A percentile compares a stretch with the other conserved stretches of the same genome.
Conservation (phyloP, 1,140 invertebrate species). For the Trissolcus basalis region DNA sequence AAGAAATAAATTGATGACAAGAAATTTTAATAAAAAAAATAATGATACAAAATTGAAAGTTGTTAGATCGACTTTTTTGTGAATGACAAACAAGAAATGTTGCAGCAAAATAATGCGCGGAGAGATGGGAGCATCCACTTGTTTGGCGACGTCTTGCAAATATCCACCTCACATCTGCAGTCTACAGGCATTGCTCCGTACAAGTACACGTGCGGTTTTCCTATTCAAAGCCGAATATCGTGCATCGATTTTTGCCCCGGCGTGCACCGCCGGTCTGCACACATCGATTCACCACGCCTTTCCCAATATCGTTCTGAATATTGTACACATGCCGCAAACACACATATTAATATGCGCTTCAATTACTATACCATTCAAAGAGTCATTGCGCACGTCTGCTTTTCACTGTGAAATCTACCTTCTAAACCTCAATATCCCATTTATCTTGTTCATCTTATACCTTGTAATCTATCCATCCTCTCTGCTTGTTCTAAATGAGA, state of each 20-base stretch:
- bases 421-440: conserved; percentile 3
- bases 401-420: background rate
- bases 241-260: conserved; percentile 19
- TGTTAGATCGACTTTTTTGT: too few species aligned
- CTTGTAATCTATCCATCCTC: background rate
- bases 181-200: conserved; percentile 12
- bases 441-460: conserved; percentile 4
- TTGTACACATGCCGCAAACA: conserved; percentile 17
- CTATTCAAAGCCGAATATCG: conserved; percentile 26
- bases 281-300: conserved; percentile 19
- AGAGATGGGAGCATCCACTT: conserved; percentile 10
- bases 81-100: too few species aligned
- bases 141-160: conserved; percentile 24
- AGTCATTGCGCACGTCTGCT: background rate
- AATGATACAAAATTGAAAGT: too few species aligned
- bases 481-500: conserved; percentile 5
- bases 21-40: too few species aligned
- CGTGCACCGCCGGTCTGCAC: background rate
- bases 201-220: conserved; percentile 1
- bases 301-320: conserved; percentile 14
- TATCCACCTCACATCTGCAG: conserved; percentile 12
- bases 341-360: conserved; percentile 11
- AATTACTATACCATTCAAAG: conserved; percentile 15
- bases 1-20: too few species aligned
- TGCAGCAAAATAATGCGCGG: too few species aligned